phyloP scores from a whole-genome alignment of 2,113 vertebrate genomes.

The Gasterosteus nipponicus region DNA sequence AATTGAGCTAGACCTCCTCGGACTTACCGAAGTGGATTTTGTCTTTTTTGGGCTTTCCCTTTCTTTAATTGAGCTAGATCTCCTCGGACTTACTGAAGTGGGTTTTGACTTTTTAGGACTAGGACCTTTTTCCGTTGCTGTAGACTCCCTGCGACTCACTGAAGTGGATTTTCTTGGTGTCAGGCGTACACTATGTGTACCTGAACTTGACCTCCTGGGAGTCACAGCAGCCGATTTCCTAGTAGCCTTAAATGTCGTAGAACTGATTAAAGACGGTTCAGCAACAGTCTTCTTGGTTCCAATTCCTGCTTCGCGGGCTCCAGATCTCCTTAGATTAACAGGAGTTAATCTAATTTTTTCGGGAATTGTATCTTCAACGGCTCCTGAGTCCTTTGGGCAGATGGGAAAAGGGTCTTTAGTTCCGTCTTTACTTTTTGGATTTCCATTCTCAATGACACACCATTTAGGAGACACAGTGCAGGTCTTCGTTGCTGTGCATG shows the following conservation, averaged over 20 bases:
- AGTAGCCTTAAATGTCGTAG: neutral
- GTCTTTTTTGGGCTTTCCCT: neutral
- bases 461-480: conserved; percentile 4
- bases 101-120: neutral
- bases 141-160: neutral
- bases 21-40: neutral
- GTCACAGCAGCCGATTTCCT: neutral
- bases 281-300: neutral
- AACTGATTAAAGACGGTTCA: conserved; percentile 1
- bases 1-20: neutral
- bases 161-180: neutral
- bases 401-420: neutral
- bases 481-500: neutral
- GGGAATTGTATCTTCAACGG: neutral
- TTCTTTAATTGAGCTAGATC: neutral
- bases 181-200: neutral
- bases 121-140: neutral
- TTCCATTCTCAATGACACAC: neutral
- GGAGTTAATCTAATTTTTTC: neutral
- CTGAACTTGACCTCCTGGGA: neutral
- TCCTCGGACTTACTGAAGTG: neutral
- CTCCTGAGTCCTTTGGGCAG: neutral
- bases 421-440: neutral
- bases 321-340: neutral
- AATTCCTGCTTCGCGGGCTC: neutral